Percentiles rank a stretch among this genome's conserved stretches.
phyloP scores from a whole-genome alignment of 2,113 vertebrate genomes.

The Phoenicopterus ruber region DNA sequence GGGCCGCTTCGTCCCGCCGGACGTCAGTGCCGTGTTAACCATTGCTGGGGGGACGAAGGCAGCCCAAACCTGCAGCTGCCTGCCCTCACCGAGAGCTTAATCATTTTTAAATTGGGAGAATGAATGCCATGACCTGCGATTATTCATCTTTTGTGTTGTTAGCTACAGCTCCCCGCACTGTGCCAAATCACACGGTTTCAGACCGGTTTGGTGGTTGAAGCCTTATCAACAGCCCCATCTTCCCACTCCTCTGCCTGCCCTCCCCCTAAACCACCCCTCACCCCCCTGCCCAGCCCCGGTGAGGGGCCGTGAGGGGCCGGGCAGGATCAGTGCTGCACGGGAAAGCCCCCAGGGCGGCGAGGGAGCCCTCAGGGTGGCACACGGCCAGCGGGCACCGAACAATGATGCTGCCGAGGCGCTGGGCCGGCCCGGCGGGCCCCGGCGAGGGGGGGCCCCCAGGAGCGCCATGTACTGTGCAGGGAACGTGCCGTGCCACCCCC shows the following conservation, averaged over 20 bases:
- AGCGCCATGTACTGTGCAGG: not conserved
- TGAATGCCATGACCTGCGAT: constrained; percentile 6
- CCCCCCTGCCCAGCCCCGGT: not conserved
- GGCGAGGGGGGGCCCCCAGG: not conserved
- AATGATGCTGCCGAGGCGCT: accelerated
- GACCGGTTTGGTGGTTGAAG: not conserved
- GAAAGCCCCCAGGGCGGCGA: not conserved
- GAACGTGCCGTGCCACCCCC: constrained; percentile 16
- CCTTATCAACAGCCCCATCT: constrained; percentile 22
- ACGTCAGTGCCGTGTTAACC: not conserved
- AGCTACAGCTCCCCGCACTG: not conserved
- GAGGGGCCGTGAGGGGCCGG: not conserved
- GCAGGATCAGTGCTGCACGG: not conserved
- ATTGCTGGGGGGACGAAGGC: not conserved
- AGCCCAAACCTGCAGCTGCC: constrained; percentile 32
- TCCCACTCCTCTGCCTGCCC: not conserved
- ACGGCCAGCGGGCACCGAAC: not conserved
- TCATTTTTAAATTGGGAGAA: not conserved
- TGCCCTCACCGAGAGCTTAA: not conserved
- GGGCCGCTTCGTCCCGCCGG: not conserved
- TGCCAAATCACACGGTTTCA: constrained; percentile 42
- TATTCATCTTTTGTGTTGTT: constrained; percentile 53
- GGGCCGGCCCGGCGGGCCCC: not conserved
- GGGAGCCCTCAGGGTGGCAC: not conserved
- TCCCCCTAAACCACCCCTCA: not conserved